Conservation (phyloP, 2,113 vertebrate species). For the Zosterops hypoxanthus region DNA sequence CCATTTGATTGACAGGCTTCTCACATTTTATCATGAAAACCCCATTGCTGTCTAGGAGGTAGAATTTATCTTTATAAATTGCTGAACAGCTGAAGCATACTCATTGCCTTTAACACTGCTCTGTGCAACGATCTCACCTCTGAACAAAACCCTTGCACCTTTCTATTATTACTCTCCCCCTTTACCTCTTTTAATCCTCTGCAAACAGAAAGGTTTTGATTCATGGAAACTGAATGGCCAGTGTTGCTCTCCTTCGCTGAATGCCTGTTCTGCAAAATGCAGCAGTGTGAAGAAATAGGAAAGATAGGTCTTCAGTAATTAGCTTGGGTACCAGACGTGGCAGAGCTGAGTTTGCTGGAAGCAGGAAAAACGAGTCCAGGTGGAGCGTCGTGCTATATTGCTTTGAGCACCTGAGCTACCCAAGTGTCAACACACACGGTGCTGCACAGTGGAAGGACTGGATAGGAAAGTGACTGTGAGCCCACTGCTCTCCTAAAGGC, state of each 20-base stretch:
- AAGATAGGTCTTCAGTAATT: constrained; percentile 25
- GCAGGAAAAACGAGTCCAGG: constrained; percentile 55
- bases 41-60: neutral
- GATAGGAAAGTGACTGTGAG: neutral
- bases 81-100: neutral
- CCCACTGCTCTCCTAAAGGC: neutral
- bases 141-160: neutral
- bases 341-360: constrained; percentile 42
- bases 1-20: neutral
- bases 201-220: neutral
- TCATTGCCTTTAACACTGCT: neutral
- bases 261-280: constrained; percentile 14
- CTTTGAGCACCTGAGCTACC: constrained; percentile 1
- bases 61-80: neutral
- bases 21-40: neutral
- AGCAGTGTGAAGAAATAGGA: neutral
- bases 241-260: neutral
- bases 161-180: neutral
- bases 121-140: neutral
- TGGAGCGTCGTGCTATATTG: neutral
- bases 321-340: neutral
- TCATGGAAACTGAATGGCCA: neutral
- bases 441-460: neutral
- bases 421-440: neutral
- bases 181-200: neutral